These are phyloP conservation scores for Metaphire vulgaris DNA, from an alignment of 1,140 invertebrate genomes.

Conservation along the genomic window DNA sequence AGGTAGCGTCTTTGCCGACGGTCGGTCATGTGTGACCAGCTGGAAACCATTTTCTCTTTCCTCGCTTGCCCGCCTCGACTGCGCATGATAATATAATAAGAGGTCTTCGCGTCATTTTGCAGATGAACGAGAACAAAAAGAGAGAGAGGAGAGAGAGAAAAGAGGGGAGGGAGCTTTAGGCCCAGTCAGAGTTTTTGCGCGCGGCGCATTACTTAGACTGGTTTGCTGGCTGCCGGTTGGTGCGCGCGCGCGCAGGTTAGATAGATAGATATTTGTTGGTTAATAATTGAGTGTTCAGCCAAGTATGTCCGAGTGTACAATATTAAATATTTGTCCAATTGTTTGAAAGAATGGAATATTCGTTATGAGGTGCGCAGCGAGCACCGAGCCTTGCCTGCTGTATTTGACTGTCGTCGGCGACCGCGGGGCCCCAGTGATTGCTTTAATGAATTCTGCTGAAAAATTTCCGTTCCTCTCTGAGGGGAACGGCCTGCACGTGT, in stretches of 20 bases:
- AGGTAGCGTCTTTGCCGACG: background rate
- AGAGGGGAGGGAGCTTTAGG: background rate
- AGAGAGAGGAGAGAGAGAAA: background rate
- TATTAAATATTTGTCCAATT: background rate
- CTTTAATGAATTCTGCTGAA: background rate
- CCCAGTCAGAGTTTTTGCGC: too few species aligned
- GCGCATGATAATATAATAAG: background rate
- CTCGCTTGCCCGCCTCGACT: background rate
- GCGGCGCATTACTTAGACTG: too few species aligned
- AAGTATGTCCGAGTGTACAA: background rate
- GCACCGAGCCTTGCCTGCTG: background rate
- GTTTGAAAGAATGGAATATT: background rate
- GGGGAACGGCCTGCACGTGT: too few species aligned
- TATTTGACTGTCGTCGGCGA: background rate
- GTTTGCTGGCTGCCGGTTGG: too few species aligned
- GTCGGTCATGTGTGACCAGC: background rate
- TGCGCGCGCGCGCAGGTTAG: too few species aligned
- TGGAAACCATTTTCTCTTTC: background rate
- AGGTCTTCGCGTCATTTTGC: background rate
- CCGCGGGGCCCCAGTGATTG: background rate
- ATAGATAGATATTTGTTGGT: too few species aligned
- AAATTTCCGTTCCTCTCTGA: background rate
- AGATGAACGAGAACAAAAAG: background rate
- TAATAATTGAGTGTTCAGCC: background rate
- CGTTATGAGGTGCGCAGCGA: background rate